A percentile compares a stretch with the other conserved stretches of the same genome.
phyloP scores from a whole-genome alignment of 2,113 vertebrate genomes.

The Pituophis catenifer region DNA sequence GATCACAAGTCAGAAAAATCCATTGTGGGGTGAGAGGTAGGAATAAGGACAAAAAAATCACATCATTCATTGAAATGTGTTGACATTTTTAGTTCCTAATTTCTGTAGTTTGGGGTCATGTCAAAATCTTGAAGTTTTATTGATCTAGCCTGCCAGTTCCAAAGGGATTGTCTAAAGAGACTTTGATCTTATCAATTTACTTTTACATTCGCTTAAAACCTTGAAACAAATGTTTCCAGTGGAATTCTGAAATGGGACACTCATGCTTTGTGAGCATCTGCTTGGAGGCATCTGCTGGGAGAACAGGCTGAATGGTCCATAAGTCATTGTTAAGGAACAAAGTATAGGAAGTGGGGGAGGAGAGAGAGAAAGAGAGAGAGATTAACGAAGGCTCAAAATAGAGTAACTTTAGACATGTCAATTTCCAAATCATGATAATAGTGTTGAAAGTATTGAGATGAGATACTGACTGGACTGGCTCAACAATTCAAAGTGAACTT shows the following conservation, averaged over 20 bases:
- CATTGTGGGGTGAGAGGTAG: not conserved
- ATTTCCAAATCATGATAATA: not conserved
- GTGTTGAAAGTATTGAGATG: not conserved
- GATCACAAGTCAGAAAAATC: not conserved
- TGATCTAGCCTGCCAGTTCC: conserved; percentile 25
- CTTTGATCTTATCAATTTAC: not conserved
- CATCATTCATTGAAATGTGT: not conserved
- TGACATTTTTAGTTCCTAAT: not conserved
- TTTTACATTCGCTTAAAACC: not conserved
- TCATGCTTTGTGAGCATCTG: not conserved
- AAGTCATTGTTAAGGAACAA: not conserved
- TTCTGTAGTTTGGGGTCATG: conserved; percentile 11
- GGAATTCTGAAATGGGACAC: not conserved
- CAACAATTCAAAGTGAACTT: not conserved
- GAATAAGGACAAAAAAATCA: not conserved
- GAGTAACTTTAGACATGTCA: not conserved
- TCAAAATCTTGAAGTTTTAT: conserved; percentile 13
- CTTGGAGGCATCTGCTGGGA: not conserved
- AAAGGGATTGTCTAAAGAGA: conserved; percentile 17
- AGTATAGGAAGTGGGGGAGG: not conserved
- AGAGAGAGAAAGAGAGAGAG: not conserved
- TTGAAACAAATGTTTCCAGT: not conserved
- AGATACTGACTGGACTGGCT: not conserved
- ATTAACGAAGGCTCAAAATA: not conserved
- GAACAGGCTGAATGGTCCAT: not conserved